A percentile compares a stretch with the other conserved stretches of the same genome.
Conservation (phyloP, 2,797 vertebrate genomes). For the Rhabdophis nuchalis region DNA sequence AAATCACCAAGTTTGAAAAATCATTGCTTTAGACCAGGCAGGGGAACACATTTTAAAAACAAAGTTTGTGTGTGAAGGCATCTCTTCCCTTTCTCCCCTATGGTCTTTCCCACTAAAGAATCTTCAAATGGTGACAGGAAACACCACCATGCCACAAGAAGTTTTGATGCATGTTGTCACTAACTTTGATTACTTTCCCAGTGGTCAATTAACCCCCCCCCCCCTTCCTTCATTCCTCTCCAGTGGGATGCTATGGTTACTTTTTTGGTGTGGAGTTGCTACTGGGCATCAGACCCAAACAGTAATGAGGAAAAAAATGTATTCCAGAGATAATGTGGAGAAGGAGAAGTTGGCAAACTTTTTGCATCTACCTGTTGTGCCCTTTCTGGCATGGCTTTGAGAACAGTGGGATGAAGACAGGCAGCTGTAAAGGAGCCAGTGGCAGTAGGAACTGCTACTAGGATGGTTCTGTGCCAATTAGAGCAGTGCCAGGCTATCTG, state of each 20-base stretch:
- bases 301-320: slow-evolving; percentile 54
- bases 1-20: background rate
- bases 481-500: slow-evolving; percentile 75
- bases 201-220: background rate
- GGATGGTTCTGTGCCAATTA: slow-evolving; percentile 67
- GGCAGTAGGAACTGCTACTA: slow-evolving; percentile 72
- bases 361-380: slow-evolving; percentile 76
- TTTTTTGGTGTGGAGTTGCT: slow-evolving; percentile 51
- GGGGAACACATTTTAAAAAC: slow-evolving; percentile 4
- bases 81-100: background rate
- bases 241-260: slow-evolving; percentile 50
- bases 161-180: slow-evolving; percentile 21
- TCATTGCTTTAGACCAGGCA: background rate
- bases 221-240: slow-evolving; percentile 36
- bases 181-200: background rate
- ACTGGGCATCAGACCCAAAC: slow-evolving; percentile 51
- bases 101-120: background rate
- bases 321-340: slow-evolving; percentile 69
- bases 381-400: slow-evolving; percentile 52
- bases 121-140: background rate
- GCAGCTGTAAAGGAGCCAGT: slow-evolving; percentile 73
- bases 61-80: background rate
- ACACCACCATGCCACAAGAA: background rate
- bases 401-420: slow-evolving; percentile 73
- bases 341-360: slow-evolving; percentile 71